Base-by-base conservation (phyloP, 2,888 invertebrate species). In the Drosophila mimica region DNA sequence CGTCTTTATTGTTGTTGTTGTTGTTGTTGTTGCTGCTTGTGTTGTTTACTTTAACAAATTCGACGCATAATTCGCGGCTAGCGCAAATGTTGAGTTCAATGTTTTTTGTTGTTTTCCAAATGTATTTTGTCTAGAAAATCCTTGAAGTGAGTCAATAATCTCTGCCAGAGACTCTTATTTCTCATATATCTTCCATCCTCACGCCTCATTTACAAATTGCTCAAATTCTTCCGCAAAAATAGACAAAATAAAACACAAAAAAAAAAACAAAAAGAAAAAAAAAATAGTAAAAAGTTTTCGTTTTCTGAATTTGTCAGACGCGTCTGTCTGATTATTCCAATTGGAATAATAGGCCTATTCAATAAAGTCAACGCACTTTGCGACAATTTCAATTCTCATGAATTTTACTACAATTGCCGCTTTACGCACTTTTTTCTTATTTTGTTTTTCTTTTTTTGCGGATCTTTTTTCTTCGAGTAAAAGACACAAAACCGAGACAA, bases 351-450 rank as follows among this genome's bases (percentile, higher is more conserved):
- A 74, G 72, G 86, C 83, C 86, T 84, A 81, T 86, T 56, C 54
- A 74, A 25, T 15, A 46, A 46, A 81, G 87, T 88, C 87, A 87
- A 86, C 83, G 87, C 83, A 84, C 87, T 83, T 69, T 63, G 70
- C 81, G 61, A 28, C 17, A 17, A 36, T 54, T 36, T 13, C 64
- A 49, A 53, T 49, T 30, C 83, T 88, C 87, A 88, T 88, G 88
- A 88, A 87, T 87, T 87, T 88, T 88, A 88, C 88, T 88, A 83
- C 87, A 83, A 82, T 74, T 83, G 88, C 88, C 87, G 88, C 85
- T 82, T 88, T 88, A 88, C 88, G 88, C 88, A 85, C 81, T 74
- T 82, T 81, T 74, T 60, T 74, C 36, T 79, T 76, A 43, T 34
- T 15, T 20, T 11, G 30, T 17, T 7, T 20, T 64, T 34, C 31